Evolutionary conservation across 2,888 invertebrate species (phyloP), one percentile per base, ranked within the genome.

Genomic region (Parnassius orleans): DNA sequence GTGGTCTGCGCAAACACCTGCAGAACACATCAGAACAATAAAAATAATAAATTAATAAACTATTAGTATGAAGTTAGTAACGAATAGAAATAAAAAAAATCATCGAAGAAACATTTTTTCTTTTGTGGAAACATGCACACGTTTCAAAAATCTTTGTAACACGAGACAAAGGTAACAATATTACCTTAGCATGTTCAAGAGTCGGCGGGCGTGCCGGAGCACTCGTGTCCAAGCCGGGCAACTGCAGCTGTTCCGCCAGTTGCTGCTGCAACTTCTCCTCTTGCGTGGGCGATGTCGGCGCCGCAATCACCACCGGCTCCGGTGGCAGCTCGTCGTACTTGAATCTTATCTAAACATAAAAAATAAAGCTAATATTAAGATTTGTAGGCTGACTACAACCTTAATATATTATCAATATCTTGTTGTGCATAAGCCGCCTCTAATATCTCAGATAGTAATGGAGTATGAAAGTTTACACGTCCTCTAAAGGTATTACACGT

Each of bases 1-100:
- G 96, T 96, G 54, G 97, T 97, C 89, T 97, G 97, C 43, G 98
- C 98, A 86, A 98, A 98, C 85, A 98, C 96, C 92, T 85, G 78
- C 64, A 43, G 9, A 3, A 42, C n/a, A 43, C 3, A 15, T 50
- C 7, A 33, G 1, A 33, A 33, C 7, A 7, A 33, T 33, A 33
- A 7, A 5, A 33, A 33, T 33, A 33, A 3, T 33, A 33, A 33
- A 33, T 33, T 7, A 33, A 24, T 5, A 24, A 3, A 24, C 19
- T 19, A 2, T 2, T 19, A 2, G 19, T 19, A 19, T n/a, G n/a
- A n/a, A n/a, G n/a, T 19, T 19, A 19, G 2, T 19, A 19, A 19
- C 19, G 2, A 19, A 19, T 33, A 33, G 5, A 5, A 33, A 33
- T 33, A 33, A 3, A 33, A 33, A 33, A 5, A 33, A 33, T 33